phyloP scores from a whole-genome alignment of 2,797 vertebrate species.

The Amazonetta brasiliensis region DNA sequence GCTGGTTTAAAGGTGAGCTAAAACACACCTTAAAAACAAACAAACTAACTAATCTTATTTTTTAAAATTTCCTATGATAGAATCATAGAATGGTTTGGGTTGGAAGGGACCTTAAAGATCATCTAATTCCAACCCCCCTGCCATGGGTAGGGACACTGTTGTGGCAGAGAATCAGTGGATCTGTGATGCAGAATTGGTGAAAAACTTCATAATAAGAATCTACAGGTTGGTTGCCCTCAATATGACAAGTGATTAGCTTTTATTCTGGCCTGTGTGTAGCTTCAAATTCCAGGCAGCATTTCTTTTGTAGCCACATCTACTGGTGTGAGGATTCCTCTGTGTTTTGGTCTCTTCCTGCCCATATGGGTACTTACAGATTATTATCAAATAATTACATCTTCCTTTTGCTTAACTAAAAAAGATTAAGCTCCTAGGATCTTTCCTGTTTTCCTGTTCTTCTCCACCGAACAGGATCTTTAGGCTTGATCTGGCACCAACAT shows the following conservation, averaged over 20 bases:
- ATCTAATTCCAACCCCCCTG: too few species aligned
- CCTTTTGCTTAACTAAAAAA: conserved; percentile 26
- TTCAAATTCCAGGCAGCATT: neutral
- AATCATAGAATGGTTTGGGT: neutral
- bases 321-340: neutral
- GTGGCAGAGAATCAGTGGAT: too few species aligned
- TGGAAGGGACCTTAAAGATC: too few species aligned
- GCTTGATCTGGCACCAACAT: neutral
- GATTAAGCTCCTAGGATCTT: neutral
- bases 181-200: neutral
- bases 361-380: conserved; percentile 15
- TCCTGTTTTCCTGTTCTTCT: conserved; percentile 23
- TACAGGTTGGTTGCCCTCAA: conserved; percentile 1
- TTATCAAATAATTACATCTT: conserved; percentile 71
- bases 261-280: neutral
- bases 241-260: conserved; percentile 23
- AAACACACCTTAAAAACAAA: neutral
- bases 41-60: neutral
- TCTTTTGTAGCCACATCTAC: neutral
- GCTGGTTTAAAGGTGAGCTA: neutral
- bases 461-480: neutral
- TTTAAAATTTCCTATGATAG: conserved; percentile 20
- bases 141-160: too few species aligned
- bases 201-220: neutral
- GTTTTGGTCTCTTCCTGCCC: conserved; percentile 34